Base-by-base conservation (phyloP, 2,888 invertebrate species). In the Acleris laterana region DNA sequence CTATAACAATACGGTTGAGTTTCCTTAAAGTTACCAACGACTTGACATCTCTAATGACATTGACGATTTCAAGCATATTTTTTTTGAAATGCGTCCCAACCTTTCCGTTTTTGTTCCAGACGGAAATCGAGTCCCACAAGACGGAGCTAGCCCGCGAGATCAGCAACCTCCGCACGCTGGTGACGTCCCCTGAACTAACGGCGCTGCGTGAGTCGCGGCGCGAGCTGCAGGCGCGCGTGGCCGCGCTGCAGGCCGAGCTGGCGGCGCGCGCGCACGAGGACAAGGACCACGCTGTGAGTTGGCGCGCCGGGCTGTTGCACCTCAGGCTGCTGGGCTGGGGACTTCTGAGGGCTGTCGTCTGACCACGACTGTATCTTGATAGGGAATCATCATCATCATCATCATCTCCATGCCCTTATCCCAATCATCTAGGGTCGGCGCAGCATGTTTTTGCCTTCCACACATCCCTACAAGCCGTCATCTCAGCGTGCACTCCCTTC, bases 61-160 rank as follows among this genome's bases (percentile, higher is more conserved):
- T n/a, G n/a, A n/a, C n/a, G n/a, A n/a, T n/a, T n/a, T n/a, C n/a
- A n/a, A n/a, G n/a, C n/a, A n/a, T n/a, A n/a, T n/a, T n/a, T n/a
- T n/a, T n/a, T n/a, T n/a, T n/a, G n/a, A n/a, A n/a, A n/a, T n/a
- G n/a, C n/a, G n/a, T n/a, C n/a, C n/a, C n/a, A n/a, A 20, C 17
- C 19, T 7, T 3, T 9, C 44, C 1, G 16, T 9, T 28, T 56
- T 67, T 44, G 46, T 63, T 68, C 17, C 74, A 94, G 93, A 89
- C 84, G 32, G 93, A 93, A 74, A 83, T 94, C 42, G 91, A 93
- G 69, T 80, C 82, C 48, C 93, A 93, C 70, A 91, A 90, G 62
- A 74, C 77, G 0, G 84, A 88, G 19, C 73, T 93, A 50, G 82
- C 87, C 9, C 84, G 84, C 11, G 90, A 93, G 75, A 83, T 93